Percentiles rank a stretch among this genome's conserved stretches.
These are phyloP conservation scores for Scaptomyza graminum DNA, from an alignment of 1,140 invertebrate genomes.

Conservation along the genomic window DNA sequence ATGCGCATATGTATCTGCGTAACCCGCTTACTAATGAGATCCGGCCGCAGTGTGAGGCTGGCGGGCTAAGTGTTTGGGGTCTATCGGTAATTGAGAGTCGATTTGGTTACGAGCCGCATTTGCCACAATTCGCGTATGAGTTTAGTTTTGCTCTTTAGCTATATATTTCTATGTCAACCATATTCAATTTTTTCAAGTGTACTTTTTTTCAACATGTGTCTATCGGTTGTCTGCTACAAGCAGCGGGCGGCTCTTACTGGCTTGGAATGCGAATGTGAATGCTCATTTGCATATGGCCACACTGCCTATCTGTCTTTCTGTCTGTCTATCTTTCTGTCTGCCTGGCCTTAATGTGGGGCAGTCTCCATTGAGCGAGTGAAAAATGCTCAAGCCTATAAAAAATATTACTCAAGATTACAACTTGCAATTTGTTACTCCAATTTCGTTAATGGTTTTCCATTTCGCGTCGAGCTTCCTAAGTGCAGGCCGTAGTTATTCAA, in stretches of 20 bases:
- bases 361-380: conserved; percentile 27
- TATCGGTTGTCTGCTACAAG: conserved; percentile 32
- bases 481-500: conserved; percentile 13
- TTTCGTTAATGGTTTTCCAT: conserved; percentile 46
- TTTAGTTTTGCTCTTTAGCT: conserved; percentile 20
- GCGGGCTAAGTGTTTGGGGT: conserved; percentile 37
- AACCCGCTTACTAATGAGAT: conserved; percentile 46
- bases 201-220: conserved; percentile 2
- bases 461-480: conserved; percentile 18
- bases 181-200: neutral
- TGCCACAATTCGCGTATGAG: conserved; percentile 43
- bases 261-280: conserved; percentile 47
- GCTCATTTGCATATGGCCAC: conserved; percentile 54
- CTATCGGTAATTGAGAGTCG: conserved; percentile 53
- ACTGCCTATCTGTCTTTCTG: conserved; percentile 10
- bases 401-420: conserved; percentile 46
- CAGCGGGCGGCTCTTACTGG: conserved; percentile 31
- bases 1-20: conserved; percentile 7
- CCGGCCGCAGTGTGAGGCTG: conserved; percentile 30
- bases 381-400: conserved; percentile 40
- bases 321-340: neutral
- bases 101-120: conserved; percentile 46
- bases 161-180: neutral
- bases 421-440: conserved; percentile 45
- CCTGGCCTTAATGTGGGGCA: conserved; percentile 29